These are phyloP conservation scores for Odontamblyopus lacepedii DNA, from an alignment of 2,797 vertebrate genomes.

Conservation along the genomic window DNA sequence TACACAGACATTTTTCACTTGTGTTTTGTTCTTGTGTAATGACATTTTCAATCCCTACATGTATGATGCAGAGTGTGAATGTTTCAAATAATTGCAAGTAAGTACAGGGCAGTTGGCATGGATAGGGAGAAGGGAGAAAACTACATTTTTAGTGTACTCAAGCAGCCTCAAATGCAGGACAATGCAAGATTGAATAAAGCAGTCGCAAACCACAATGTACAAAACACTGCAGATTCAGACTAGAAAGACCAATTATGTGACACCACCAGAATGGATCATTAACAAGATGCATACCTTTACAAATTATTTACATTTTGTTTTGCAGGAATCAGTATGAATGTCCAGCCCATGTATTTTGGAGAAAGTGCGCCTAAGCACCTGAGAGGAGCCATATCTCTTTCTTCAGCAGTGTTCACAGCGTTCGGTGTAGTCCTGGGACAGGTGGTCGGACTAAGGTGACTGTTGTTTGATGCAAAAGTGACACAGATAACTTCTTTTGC, in stretches of 20 bases:
- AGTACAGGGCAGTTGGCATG: too few species aligned
- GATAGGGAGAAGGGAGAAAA: too few species aligned
- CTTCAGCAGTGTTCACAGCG: constrained; percentile 86
- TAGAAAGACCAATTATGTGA: background rate
- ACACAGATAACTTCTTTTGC: background rate
- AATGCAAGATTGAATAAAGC: too few species aligned
- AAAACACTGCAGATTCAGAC: background rate
- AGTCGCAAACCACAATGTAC: background rate
- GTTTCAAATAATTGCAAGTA: too few species aligned
- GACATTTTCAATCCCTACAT: too few species aligned
- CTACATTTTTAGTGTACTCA: too few species aligned
- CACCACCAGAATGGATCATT: too few species aligned
- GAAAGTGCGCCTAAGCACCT: constrained; percentile 89
- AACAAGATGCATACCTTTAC: background rate
- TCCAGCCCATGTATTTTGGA: constrained; percentile 94
- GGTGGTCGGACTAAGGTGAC: constrained; percentile 86
- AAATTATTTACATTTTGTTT: constrained; percentile 6
- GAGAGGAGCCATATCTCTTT: constrained; percentile 83
- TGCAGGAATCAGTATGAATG: constrained; percentile 90
- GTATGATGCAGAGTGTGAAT: too few species aligned
- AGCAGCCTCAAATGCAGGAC: too few species aligned
- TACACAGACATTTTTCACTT: too few species aligned
- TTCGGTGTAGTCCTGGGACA: constrained; percentile 88
- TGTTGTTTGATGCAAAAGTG: background rate
- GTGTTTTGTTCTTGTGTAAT: too few species aligned